Conservation (phyloP, 2,797 vertebrate genomes). For the Acridotheres tristis region DNA sequence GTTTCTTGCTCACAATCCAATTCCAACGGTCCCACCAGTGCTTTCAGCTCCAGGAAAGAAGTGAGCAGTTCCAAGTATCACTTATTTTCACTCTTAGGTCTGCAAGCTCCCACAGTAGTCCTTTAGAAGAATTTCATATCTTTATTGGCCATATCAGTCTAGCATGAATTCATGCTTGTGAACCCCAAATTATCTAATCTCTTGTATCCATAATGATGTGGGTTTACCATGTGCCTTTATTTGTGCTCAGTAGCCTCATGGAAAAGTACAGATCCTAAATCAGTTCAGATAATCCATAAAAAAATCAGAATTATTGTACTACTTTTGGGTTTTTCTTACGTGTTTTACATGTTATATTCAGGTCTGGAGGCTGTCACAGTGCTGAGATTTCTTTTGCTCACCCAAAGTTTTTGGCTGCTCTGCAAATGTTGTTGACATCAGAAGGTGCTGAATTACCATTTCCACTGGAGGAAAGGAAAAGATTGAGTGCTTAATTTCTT, state of each 20-base stretch:
- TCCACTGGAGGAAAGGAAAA: slow-evolving; percentile 3
- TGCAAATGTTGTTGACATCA: neutral
- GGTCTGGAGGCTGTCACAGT: neutral
- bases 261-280: neutral
- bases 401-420: neutral
- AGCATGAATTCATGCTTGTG: neutral
- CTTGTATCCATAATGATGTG: neutral
- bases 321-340: too few relatives aligned
- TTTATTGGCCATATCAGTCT: neutral
- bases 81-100: neutral
- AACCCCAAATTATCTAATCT: neutral
- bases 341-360: neutral
- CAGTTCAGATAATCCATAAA: neutral
- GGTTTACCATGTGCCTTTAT: neutral
- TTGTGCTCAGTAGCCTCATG: neutral
- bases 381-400: neutral
- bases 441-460: slow-evolving; percentile 37
- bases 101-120: neutral
- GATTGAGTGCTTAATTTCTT: slow-evolving; percentile 51
- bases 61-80: neutral
- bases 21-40: neutral
- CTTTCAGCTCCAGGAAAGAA: neutral
- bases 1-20: neutral
- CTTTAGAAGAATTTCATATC: neutral
- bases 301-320: neutral